Evolutionary conservation across 2,888 invertebrate species (phyloP), one percentile per base, ranked within the genome.

Genomic region (Hydroisotoma schaefferi): DNA sequence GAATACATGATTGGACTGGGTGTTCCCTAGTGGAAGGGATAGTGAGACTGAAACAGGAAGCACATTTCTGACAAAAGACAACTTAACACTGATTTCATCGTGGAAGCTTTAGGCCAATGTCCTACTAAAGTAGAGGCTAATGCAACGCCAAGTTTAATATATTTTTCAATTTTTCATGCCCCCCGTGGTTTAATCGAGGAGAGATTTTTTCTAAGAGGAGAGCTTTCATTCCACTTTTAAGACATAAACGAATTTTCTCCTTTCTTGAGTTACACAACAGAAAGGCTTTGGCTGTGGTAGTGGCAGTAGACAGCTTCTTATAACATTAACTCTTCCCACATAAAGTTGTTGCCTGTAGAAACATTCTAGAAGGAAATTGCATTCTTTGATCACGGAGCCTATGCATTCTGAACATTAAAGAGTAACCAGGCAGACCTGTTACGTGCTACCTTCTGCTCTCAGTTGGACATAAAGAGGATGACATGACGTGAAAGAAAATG

Each of bases 111-210:
- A 33, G 33, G 6, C 15, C 33, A 33, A 33, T 33, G 15, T 33
- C 33, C 33, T 6, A 33, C 33, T 33, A 6, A 10, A 33, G 15
- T 15, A 6, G 8, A 33, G 33, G 15, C 6, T 6, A 10, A 33
- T 6, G 33, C 8, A 33, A 33, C 33, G 33, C 15, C 6, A 33
- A 43, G 15, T 33, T 33, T 33, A 43, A 43, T 43, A 18, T 18
- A 43, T 20, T 6, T n/a, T 43, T 43, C 43, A 43, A 43, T 43
- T 43, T 43, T 6, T 43, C 43, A 15, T 20, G 43, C 43, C 43
- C 43, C 20, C 8, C 8, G 18, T 43, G 6, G n/a, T n/a, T n/a
- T n/a, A n/a, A n/a, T n/a, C n/a, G n/a, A n/a, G n/a, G n/a, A n/a
- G n/a, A n/a, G n/a, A n/a, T n/a, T 18, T 43, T 43, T 43, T 33